Conservation (phyloP, 2,113 vertebrate species). For the Burhinus oedicnemus region DNA sequence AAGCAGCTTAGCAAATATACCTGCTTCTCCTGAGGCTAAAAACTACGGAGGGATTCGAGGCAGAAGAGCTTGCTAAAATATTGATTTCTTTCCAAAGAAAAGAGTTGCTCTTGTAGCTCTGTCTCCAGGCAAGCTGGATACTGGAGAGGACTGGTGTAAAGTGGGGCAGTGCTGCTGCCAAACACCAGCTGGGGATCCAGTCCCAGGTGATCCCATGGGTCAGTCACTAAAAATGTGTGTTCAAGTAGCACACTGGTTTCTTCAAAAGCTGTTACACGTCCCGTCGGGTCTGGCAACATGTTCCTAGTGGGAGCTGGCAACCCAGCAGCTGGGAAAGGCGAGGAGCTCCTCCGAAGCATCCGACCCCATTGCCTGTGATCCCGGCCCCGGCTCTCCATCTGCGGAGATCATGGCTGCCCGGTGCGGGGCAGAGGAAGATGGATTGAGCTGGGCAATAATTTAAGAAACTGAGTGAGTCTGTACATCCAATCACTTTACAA, state of each 20-base stretch:
- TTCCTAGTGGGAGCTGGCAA: not conserved
- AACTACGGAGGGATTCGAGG: not conserved
- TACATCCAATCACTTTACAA: slow-evolving; percentile 81
- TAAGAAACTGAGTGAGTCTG: slow-evolving; percentile 76
- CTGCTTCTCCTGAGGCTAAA: not conserved
- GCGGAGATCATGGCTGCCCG: not conserved
- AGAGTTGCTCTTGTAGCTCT: not conserved
- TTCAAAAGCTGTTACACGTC: not conserved
- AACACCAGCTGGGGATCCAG: not conserved
- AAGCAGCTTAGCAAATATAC: not conserved
- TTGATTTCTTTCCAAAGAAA: not conserved
- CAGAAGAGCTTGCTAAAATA: slow-evolving; percentile 6
- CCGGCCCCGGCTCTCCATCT: not conserved
- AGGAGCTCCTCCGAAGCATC: not conserved
- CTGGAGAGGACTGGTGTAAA: not conserved
- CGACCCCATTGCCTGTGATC: accelerated
- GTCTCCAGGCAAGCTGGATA: not conserved
- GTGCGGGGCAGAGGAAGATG: slow-evolving; percentile 41
- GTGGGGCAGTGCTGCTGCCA: not conserved
- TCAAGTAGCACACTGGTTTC: not conserved
- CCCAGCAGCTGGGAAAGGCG: accelerated
- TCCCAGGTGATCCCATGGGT: not conserved
- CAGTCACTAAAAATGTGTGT: accelerated
- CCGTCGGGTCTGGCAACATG: accelerated
- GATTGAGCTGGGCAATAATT: slow-evolving; percentile 76